Conservation (phyloP, 2,888 invertebrate species). For the Callinectes sapidus region DNA sequence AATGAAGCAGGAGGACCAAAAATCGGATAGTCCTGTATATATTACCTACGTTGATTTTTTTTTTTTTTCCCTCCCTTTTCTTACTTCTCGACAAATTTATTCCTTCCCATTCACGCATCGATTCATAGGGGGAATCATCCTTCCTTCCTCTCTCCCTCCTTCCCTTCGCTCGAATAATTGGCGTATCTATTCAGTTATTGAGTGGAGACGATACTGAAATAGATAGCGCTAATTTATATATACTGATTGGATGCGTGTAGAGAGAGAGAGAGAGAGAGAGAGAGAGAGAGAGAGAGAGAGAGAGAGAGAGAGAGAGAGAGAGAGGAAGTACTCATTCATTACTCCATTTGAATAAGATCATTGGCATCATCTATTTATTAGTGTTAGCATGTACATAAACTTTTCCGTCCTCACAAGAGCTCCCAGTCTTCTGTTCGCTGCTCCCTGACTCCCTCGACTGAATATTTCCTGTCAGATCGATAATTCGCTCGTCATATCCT, state of each 20-base stretch:
- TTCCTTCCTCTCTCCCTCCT: background rate
- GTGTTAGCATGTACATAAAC: constrained; percentile 25
- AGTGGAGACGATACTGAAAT: constrained; percentile 46
- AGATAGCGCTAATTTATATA: constrained; percentile 23
- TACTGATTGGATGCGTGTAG: constrained; percentile 45
- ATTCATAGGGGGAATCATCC: constrained; percentile 2
- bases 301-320: constrained; percentile 19
- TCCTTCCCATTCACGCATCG: background rate
- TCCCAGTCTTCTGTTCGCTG: constrained; percentile 27
- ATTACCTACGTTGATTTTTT: background rate
- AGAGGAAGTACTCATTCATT: background rate
- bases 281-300: constrained; percentile 4
- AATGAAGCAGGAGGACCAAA: constrained; percentile 61
- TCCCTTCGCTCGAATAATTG: constrained; percentile 15
- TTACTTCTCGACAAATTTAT: background rate
- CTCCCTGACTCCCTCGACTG: background rate
- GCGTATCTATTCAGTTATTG: constrained; percentile 44
- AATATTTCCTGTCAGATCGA: background rate
- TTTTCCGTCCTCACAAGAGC: constrained; percentile 28
- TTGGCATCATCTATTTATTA: constrained; percentile 26
- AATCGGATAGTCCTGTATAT: constrained; percentile 37
- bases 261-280: constrained; percentile 5
- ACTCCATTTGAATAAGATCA: background rate
- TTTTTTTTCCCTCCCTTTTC: background rate
- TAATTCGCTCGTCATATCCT: background rate